Base-by-base conservation (phyloP, 2,113 vertebrate species). In the Phyllostomus discolor region DNA sequence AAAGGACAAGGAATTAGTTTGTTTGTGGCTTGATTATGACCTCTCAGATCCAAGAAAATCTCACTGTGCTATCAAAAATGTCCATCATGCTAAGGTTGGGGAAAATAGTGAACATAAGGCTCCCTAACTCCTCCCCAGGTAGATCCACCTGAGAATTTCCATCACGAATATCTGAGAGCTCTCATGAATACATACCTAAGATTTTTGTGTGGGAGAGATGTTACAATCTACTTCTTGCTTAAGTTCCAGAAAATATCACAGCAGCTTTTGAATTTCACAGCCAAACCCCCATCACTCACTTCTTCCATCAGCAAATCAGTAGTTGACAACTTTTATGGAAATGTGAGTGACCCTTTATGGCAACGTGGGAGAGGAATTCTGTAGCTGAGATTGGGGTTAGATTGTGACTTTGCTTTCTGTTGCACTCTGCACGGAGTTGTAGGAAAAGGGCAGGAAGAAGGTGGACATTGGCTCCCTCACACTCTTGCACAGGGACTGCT, bases 201-300 rank as follows among this genome's bases (percentile, higher is more conserved):
- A 62, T 76, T 91, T 97, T 89, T 94, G 70, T 87, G 73, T 90
- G 69, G 88, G 76, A 93, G 59, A 33, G 38, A 92, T 81, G 72
- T 91, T 89, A 73, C 9, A 75, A 28, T 57, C 69, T 72, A 3
- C 17, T 91, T 69, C 52, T 92, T 96, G 46, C 14, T 73, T 91
- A 84, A 72, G 48, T 78, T 87, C 46, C 69, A 72, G 54, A 88
- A 95, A 69, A 94, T n/a, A 10, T 75, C 87, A 73, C 28, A 92
- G 89, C 24, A 87, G 8, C 19, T 90, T 94, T 90, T 72, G 80
- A 75, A 81, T 88, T 66, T 91, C 43, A 50, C n/a, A 70, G 4
- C 4, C 14, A 70, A 84, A 70, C 4, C 5, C 38, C 62, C 9
- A 26, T 95, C 75, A 33, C 73, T 88, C 80, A 70, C 17, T 86